Base-by-base conservation (phyloP, 1,140 invertebrate species). In the Archegozetes longisetosus region DNA sequence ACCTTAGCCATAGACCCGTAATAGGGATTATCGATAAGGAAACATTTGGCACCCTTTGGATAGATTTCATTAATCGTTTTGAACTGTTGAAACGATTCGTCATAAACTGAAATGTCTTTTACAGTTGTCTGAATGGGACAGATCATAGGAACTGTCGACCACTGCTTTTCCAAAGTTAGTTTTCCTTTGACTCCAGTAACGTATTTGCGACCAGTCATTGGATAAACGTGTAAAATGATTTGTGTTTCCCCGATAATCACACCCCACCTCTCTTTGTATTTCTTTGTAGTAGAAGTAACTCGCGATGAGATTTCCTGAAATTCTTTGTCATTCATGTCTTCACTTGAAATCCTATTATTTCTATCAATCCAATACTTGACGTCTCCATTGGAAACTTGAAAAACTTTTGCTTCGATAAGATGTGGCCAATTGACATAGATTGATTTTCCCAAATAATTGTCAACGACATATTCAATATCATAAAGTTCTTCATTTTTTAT, bases 351-450 rank as follows among this genome's bases (percentile, higher is more conserved):
- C 17, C 26, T 4, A 14, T 24, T 13, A 14, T 24, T 26, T 2
- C 17, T 28, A 4, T 53, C 46, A n/a, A 40, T 12, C 3, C 9
- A 25, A 29, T 57, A 64, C 14, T 28, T 56, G n/a, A 26, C n/a
- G 22, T 61, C 50, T 25, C 29, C 48, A 63, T 65, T 53, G 23
- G 57, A 50, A 2, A 67, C 14, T 13, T 49, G 27, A 12, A 55
- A n/a, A 4, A 67, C 61, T 49, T 67, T 73, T 12, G 75, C 85
- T 72, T 89, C 85, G 28, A 79, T 76, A 24, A 96, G 74, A 75
- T 92, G 85, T 3, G 93, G 92, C 90, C 91, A 96, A 22, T 71
- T 62, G 14, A 91, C 76, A 61, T 81, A 83, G 50, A 94, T 77
- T 2, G 80, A 80, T 1, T 65, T 59, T 2, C 28, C 62, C n/a